Base-by-base conservation (phyloP, 2,888 invertebrate species). In the Charanyca ferruginea region DNA sequence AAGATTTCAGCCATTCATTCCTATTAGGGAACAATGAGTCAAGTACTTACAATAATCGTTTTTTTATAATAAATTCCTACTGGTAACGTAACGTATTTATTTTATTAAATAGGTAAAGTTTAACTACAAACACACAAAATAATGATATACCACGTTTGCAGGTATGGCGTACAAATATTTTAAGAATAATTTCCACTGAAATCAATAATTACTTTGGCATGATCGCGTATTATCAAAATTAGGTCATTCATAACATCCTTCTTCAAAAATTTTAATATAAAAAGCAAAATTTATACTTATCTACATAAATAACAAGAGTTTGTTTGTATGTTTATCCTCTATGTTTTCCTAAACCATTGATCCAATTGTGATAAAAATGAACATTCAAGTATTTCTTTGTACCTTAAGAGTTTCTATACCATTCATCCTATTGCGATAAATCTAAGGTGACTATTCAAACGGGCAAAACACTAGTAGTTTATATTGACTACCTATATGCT, bases 51-150 rank as follows among this genome's bases (percentile, higher is more conserved):
- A n/a, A n/a, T n/a, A n/a, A n/a, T 18, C 6, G 13, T 69, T 18
- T 23, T 51, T 66, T 41, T 22, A 11, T 7, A 52, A 54, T 18
- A 22, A 25, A 60, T 38, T 49, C 28, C 62, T 42, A 38, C 18
- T 25, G 1, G n/a, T 35, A 32, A n/a, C 6, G 11, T 44, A 9
- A 20, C 42, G 5, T 45, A 54, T 18, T 22, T 23, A 11, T 11
- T 32, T 32, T 42, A 49, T 20, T 13, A 32, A 22, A 52, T 22
- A 28, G 3, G 9, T n/a, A 35, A 47, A 22, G 11, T 44, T 20
- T 13, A 23, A 67, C 38, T 57, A 13, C 66, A 41, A 38, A 18
- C 45, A 11, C 11, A 23, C n/a, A 7, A 48, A 41, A 18, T 18
- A 42, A 16, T 11, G 16, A 38, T 32, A 51, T 16, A 42, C 9